Evolutionary conservation across 1,140 invertebrate genomes (phyloP), one percentile per base, ranked within the genome.

Genomic region (Geopemphigus sp.): DNA sequence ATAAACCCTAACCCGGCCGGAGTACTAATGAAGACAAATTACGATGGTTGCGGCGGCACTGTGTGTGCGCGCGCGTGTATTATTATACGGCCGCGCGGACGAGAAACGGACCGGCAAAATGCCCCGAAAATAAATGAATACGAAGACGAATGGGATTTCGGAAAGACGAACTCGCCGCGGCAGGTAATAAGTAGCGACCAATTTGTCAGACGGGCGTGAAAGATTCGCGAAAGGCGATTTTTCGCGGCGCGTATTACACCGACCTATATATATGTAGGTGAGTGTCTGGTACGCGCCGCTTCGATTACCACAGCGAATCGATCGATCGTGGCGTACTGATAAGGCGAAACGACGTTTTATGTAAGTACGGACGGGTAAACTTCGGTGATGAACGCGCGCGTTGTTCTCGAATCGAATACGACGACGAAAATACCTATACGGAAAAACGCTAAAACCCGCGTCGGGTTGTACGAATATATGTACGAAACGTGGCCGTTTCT

Each of bases 11-110:
- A 76, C 73, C 59, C 56, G 74, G 74, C 47, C 57, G 57, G 45
- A 39, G 32, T 15, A 26, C 74, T 78, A 78, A 78, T 78, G 57
- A 78, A 78, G 57, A 78, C 57, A 78, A 78, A 78, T 78, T 78
- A 59, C 73, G 17, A 26, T 22, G 15, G 22, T 17, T 73, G n/a
- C 11, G 12, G 66, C 6, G 29, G 15, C 53, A 5, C 54, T 17
- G 17, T 53, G 3, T 12, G 50, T 54, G 26, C 4, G 29, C 32
- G 8, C 32, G 8, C 32, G 8, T 4, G 8, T 39, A 39, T 39
- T 39, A 39, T 39, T 39, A 39, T 39, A 19, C 59, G 26, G 26
- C 17, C 15, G 59, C 8, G 22, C 56, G 56, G n/a, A 5, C 5
- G 22, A 57, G 1, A 1, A 24, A 24, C 56, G 56, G 56, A 3